Evolutionary conservation across 2,113 vertebrate species (phyloP).

Genomic region (Gambusia affinis): DNA sequence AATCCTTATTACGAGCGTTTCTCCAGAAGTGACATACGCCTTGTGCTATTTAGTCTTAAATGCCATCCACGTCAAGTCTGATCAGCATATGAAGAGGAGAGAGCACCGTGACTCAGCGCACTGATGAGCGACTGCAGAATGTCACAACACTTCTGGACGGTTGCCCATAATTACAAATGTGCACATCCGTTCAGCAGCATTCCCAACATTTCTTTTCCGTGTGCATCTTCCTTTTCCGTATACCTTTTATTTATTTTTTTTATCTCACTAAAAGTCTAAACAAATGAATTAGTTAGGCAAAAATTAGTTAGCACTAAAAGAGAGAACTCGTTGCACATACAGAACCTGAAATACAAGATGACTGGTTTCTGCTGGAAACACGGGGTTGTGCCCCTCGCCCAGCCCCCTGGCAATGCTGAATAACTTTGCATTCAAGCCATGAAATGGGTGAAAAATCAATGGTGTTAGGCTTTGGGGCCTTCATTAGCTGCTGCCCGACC

Average conservation of each 20-base stretch:
- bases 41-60: slow-evolving; percentile 78
- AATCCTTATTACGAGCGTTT: slow-evolving; percentile 66
- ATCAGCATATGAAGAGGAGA: slow-evolving; percentile 63
- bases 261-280: background rate
- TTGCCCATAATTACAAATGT: slow-evolving; percentile 17
- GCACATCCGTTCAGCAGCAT: slow-evolving; percentile 11
- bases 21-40: slow-evolving; percentile 58
- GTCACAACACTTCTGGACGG: slow-evolving; percentile 47
- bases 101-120: slow-evolving; percentile 44
- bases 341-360: slow-evolving; percentile 36
- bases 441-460: slow-evolving; percentile 66
- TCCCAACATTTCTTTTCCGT: background rate
- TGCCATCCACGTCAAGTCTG: slow-evolving; percentile 68
- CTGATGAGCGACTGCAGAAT: slow-evolving; percentile 63
- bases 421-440: slow-evolving; percentile 59
- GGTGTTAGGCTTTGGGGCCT: slow-evolving; percentile 57
- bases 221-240: background rate
- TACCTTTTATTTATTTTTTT: background rate
- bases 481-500: slow-evolving; percentile 72
- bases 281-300: background rate
- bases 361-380: slow-evolving; percentile 46
- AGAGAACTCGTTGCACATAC: slow-evolving; percentile 46
- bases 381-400: slow-evolving; percentile 48
- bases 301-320: slow-evolving; percentile 42
- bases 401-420: slow-evolving; percentile 54